Conservation (phyloP, 1,140 invertebrate species). For the Ceratina australensis region DNA sequence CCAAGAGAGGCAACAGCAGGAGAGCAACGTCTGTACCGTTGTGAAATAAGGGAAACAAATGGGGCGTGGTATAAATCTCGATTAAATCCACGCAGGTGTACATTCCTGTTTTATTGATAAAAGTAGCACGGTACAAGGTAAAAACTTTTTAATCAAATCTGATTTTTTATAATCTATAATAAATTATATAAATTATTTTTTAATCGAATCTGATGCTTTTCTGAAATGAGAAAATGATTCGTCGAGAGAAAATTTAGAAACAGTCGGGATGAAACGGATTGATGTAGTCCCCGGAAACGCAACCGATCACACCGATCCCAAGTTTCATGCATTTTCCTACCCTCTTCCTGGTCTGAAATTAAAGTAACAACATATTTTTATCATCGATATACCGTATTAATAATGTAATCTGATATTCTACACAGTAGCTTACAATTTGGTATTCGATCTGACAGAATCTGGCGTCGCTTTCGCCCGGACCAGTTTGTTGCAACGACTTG, state of each 20-base stretch:
- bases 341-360: conserved; percentile 30
- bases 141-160: background rate
- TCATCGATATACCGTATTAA: too few relatives aligned
- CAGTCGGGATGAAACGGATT: conserved; percentile 27
- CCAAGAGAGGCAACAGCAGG: background rate
- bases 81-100: background rate
- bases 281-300: conserved; percentile 21
- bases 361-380: background rate
- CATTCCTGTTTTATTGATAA: background rate
- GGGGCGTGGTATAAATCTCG: background rate
- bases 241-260: background rate
- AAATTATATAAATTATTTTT: too few relatives aligned
- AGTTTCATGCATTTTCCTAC: conserved; percentile 13
- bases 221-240: background rate
- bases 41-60: background rate
- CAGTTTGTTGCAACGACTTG: background rate
- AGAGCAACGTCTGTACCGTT: background rate
- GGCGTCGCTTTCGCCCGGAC: background rate
- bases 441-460: conserved; percentile 26
- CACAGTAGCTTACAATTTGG: conserved; percentile 18
- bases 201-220: too few relatives aligned
- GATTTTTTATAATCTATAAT: too few relatives aligned
- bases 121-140: background rate
- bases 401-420: too few relatives aligned
- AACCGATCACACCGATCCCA: conserved; percentile 6